phyloP scores from a whole-genome alignment of 2,113 vertebrate species.

The Lepus timidus region DNA sequence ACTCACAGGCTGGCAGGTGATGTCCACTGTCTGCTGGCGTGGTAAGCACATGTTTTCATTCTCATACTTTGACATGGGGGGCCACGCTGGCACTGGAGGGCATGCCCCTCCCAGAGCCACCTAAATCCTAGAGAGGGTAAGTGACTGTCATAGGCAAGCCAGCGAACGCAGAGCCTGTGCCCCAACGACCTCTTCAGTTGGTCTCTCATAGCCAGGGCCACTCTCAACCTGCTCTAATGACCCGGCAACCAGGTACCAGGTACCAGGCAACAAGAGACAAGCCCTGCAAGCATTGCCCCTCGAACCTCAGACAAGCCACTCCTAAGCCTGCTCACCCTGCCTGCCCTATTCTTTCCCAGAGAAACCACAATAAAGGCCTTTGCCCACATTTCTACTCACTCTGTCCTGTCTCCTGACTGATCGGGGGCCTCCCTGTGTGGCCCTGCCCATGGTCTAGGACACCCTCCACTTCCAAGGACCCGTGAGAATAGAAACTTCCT shows the following conservation, averaged over 20 bases:
- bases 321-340: background rate
- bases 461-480: background rate
- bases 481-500: background rate
- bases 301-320: background rate
- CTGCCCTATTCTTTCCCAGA: background rate
- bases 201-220: background rate
- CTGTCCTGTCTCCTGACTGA: background rate
- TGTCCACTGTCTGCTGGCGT: background rate
- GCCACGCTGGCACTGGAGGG: background rate
- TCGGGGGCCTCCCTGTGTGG: background rate
- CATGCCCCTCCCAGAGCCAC: background rate
- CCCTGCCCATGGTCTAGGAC: no score
- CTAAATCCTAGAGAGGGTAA: background rate
- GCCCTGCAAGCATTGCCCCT: background rate
- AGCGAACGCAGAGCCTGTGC: no score
- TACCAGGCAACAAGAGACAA: background rate
- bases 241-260: background rate
- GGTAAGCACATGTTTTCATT: background rate
- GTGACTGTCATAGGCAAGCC: background rate
- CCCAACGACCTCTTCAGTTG: background rate
- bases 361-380: background rate
- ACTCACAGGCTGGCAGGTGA: background rate
- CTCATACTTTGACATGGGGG: background rate
- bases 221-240: background rate
- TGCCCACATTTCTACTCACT: no score